Evolutionary conservation across 2,888 invertebrate species (phyloP).

Genomic region (Anthrax anthrax): DNA sequence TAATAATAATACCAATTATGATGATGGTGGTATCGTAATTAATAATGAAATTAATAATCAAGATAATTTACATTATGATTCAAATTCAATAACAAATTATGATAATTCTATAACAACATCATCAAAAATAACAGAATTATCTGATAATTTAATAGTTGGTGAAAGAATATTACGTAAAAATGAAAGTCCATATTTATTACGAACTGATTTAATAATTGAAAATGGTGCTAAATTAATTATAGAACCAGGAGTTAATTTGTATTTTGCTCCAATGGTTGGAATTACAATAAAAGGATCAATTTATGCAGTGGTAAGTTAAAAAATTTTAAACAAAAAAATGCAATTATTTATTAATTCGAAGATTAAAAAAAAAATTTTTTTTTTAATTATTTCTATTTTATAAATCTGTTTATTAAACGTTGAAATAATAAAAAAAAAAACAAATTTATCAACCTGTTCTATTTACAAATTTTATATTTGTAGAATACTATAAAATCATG

Average conservation of each 20-base stretch:
- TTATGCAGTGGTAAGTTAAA: conserved; percentile 78
- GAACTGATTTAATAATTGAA: conserved; percentile 68
- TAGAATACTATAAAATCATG: too few relatives aligned
- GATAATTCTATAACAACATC: too few relatives aligned
- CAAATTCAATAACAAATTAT: too few relatives aligned
- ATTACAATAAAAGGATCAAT: conserved; percentile 84
- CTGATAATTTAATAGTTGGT: conserved; percentile 28
- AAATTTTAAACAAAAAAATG: neutral
- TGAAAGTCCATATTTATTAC: conserved; percentile 59
- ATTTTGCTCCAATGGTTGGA: conserved; percentile 84
- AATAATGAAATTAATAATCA: too few relatives aligned
- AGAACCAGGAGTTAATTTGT: conserved; percentile 79
- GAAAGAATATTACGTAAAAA: conserved; percentile 27
- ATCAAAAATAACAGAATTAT: conserved; percentile 21
- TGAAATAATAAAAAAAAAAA: too few relatives aligned
- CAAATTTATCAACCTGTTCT: neutral
- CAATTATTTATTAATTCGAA: neutral
- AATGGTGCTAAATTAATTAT: conserved; percentile 66
- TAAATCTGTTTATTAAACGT: too few relatives aligned
- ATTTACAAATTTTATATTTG: too few relatives aligned
- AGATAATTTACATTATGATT: too few relatives aligned
- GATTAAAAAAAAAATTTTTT: neutral
- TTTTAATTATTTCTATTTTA: neutral
- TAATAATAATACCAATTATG: too few relatives aligned
- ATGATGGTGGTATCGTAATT: too few relatives aligned